Base-by-base conservation (phyloP, 1,140 invertebrate species). In the Drosophila equinoxialis region DNA sequence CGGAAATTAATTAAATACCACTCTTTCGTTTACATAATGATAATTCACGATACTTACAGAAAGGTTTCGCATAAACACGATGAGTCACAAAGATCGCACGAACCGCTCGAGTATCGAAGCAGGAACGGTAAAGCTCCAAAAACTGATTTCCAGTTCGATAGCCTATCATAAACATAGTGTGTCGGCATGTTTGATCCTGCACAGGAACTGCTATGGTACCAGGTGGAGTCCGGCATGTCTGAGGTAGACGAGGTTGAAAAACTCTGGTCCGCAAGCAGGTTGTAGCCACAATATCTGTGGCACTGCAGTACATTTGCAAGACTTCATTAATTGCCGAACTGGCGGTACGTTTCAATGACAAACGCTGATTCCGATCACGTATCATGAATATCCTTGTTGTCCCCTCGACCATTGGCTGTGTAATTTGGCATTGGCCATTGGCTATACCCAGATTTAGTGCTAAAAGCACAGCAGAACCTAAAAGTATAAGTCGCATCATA, bases 91-190 rank as follows among this genome's bases (percentile, higher is more conserved):
- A 79, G 2, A 61, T 0, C 0, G 77, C 65, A 1, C 77, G 41
- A 0, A 65, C 62, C 4, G 41, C 6, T 17, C 30, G 20, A 2
- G 41, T 60, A 23, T 79, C 45, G 37, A 76, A 79, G 33, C 76
- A 79, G 48, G 54, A 41, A 3, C 77, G 65, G 10, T 79, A 79
- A 10, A 79, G 61, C 39, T 80, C 77, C 14, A 58, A 23, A 33
- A 70, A 74, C 20, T 68, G 63, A 5, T 61, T 55, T 13, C 45
- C 62, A 42, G 69, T 6, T 2, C 14, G 75, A 17, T 79, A 66
- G 17, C 77, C 76, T 11, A 79, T 51, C 0, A 61, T 26, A 42
- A 20, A 80, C 76, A 79, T 79, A 10, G 65, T 45, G 13, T 26
- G 17, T 20, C 3, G 61, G 14, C 76, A 79, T 14, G 14, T 30